Evolutionary conservation across 2,888 invertebrate species (phyloP).

Genomic region (Brachyopa scutellaris): DNA sequence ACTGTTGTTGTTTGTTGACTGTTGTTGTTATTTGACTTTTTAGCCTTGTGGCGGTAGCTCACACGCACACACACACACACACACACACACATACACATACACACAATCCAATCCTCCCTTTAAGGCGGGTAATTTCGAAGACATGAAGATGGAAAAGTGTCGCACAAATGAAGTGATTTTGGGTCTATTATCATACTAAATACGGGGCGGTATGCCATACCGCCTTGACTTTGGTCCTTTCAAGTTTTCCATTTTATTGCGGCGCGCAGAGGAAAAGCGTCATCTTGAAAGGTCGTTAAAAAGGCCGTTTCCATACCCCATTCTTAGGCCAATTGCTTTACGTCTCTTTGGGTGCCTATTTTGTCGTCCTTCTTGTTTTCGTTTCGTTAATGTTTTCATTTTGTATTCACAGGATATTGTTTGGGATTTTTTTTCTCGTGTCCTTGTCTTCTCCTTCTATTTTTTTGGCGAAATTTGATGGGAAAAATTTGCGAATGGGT

Average conservation of each 20-base stretch:
- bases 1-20: constrained; percentile 52
- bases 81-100: too few species aligned
- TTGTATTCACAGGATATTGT: constrained; percentile 69
- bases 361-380: constrained; percentile 16
- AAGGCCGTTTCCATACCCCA: constrained; percentile 54
- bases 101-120: not conserved
- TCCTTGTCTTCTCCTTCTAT: not conserved
- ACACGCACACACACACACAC: too few species aligned
- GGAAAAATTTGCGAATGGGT: constrained; percentile 50
- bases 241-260: constrained; percentile 12
- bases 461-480: constrained; percentile 22
- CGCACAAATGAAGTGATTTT: constrained; percentile 79
- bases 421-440: constrained; percentile 27
- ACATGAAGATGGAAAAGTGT: constrained; percentile 67
- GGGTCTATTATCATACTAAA: constrained; percentile 78
- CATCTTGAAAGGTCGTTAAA: constrained; percentile 69
- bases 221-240: constrained; percentile 28
- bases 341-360: constrained; percentile 44
- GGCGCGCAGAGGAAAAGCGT: constrained; percentile 26
- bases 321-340: constrained; percentile 53
- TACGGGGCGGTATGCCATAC: constrained; percentile 46
- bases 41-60: constrained; percentile 16
- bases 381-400: constrained; percentile 65
- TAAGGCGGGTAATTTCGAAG: constrained; percentile 56
- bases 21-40: constrained; percentile 67